Conservation (phyloP, 1,140 invertebrate species). For the Chelonus insularis region DNA sequence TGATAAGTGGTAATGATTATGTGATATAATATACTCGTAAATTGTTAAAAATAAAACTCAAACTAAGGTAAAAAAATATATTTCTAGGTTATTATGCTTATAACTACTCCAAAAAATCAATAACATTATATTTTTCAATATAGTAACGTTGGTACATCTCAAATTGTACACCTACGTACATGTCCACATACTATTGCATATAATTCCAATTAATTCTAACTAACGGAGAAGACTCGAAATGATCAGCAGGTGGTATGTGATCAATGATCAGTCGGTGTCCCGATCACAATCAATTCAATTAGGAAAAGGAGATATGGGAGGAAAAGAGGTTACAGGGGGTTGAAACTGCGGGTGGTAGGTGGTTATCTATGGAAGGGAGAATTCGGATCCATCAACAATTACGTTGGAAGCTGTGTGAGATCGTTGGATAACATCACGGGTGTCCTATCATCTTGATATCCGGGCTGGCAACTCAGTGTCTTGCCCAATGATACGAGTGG, state of each 20-base stretch:
- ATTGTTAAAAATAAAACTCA: no score
- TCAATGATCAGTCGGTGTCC: slow-evolving; percentile 18
- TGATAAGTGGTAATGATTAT: no score
- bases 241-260: slow-evolving; percentile 19
- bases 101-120: no score
- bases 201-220: slow-evolving; percentile 14
- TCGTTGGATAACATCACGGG: slow-evolving; percentile 13
- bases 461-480: not conserved
- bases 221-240: slow-evolving; percentile 8
- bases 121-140: not conserved
- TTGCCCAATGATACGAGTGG: not conserved
- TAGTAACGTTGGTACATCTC: not conserved
- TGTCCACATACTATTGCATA: not conserved
- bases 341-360: not conserved
- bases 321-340: not conserved
- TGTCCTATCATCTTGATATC: slow-evolving; percentile 9
- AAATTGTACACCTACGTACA: not conserved
- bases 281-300: slow-evolving; percentile 21
- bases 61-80: no score
- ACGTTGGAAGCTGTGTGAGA: not conserved
- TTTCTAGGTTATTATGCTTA: no score
- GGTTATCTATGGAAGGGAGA: not conserved
- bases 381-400: slow-evolving; percentile 10
- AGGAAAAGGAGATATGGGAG: not conserved
- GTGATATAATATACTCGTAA: no score